A percentile compares a stretch with the other conserved stretches of the same genome.
These are phyloP conservation scores for Saimiri boliviensis DNA, from an alignment of 2,113 vertebrate species.

Conservation along the genomic window DNA sequence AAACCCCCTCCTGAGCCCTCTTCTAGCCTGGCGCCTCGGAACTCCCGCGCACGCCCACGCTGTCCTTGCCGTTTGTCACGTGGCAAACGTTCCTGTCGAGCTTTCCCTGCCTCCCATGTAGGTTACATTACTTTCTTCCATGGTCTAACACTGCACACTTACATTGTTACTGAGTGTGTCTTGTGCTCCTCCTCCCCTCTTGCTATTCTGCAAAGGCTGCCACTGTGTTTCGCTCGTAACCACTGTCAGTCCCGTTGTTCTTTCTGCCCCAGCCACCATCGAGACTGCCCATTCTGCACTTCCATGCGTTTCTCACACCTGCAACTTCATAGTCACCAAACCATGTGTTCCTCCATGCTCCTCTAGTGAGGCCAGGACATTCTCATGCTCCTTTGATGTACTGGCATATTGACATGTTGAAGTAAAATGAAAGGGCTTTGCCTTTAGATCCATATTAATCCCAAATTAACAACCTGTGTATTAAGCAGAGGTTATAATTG, in stretches of 20 bases:
- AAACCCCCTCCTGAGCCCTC: not conserved
- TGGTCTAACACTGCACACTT: fast-evolving
- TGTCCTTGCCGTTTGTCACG: not conserved
- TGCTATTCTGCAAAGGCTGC: not conserved
- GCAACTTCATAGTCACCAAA: not conserved
- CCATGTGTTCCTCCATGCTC: not conserved
- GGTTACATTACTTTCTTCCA: not conserved
- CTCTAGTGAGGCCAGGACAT: not conserved
- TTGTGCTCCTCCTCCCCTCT: not conserved
- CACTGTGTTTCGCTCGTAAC: not conserved
- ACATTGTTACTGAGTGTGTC: not conserved
- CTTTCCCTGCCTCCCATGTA: not conserved
- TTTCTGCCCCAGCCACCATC: not conserved
- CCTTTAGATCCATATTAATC: not conserved
- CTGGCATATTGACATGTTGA: not conserved
- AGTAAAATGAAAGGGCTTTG: not conserved
- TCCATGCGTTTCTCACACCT: not conserved
- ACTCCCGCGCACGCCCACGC: not conserved
- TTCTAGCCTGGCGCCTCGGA: not conserved
- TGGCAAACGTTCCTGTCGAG: not conserved
- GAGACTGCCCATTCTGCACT: not conserved
- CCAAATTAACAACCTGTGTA: not conserved
- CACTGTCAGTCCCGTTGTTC: not conserved
- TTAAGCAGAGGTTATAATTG: not conserved
- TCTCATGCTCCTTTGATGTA: not conserved